Percentiles rank a stretch among this genome's conserved stretches.
phyloP scores from a whole-genome alignment of 2,888 invertebrate species.

The Parnassius orleans region DNA sequence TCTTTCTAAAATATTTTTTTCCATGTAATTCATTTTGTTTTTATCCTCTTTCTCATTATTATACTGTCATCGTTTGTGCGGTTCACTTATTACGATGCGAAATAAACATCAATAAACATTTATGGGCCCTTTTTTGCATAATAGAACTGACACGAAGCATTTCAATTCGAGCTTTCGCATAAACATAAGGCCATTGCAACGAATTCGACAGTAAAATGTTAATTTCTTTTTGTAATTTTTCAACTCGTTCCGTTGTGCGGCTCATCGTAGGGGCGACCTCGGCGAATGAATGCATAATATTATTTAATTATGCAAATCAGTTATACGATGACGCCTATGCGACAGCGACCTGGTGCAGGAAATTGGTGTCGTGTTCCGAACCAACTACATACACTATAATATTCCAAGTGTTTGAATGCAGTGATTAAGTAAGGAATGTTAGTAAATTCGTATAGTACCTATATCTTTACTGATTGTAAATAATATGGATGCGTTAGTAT shows the following conservation, averaged over 20 bases:
- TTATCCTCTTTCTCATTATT: not conserved
- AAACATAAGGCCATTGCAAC: conserved; percentile 1
- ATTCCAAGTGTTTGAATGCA: not conserved
- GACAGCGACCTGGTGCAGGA: conserved; percentile 63
- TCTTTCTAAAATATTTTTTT: conserved; percentile 2
- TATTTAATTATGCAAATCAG: conserved; percentile 75
- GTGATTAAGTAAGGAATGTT: not conserved
- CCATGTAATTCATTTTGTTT: not conserved
- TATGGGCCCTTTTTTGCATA: not conserved
- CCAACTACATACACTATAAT: not conserved
- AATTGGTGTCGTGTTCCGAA: conserved; percentile 51
- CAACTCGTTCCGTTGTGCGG: conserved; percentile 2
- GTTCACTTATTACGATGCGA: not conserved
- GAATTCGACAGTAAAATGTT: conserved; percentile 8
- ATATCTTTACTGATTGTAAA: no score
- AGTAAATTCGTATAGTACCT: no score
- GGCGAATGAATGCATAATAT: conserved; percentile 66
- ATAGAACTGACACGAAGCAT: not conserved
- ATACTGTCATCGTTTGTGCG: not conserved
- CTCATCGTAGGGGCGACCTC: conserved; percentile 9
- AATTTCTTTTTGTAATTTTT: conserved; percentile 13
- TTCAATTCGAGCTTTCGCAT: conserved; percentile 2
- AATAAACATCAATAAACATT: conserved; percentile 1
- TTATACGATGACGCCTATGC: conserved; percentile 57
- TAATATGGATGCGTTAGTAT: no score